Conservation (phyloP, 1,140 invertebrate genomes). For the Neocloeon triangulifer region DNA sequence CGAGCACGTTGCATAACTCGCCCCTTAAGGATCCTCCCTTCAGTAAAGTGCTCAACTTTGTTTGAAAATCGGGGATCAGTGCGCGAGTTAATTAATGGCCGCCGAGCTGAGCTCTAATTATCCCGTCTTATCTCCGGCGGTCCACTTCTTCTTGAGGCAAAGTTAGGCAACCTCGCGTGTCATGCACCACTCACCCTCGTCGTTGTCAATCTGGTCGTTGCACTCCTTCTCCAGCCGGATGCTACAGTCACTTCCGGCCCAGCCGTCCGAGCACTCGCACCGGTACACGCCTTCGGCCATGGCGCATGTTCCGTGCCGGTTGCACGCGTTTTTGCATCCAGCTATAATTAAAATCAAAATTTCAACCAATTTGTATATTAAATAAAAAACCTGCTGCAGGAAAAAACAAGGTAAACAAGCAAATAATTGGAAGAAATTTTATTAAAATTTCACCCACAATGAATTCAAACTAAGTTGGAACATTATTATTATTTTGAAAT, state of each 20-base stretch:
- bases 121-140: too few species aligned
- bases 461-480: too few species aligned
- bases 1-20: too few species aligned
- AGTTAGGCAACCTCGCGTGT: too few species aligned
- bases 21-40: too few species aligned
- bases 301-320: conserved; percentile 70
- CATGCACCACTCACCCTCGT: conserved; percentile 70
- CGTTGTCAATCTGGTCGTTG: conserved; percentile 86
- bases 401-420: background rate
- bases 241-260: conserved; percentile 81
- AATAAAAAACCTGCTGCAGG: background rate
- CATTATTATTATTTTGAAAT: too few species aligned
- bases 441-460: conserved; percentile 3
- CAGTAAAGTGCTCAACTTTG: too few species aligned
- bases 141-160: too few species aligned
- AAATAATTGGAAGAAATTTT: conserved; percentile 6
- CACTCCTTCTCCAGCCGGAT: conserved; percentile 80
- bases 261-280: conserved; percentile 74
- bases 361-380: too few species aligned
- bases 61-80: too few species aligned
- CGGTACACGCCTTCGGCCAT: conserved; percentile 65
- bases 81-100: too few species aligned
- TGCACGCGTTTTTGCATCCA: conserved; percentile 85
- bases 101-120: too few species aligned
- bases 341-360: conserved; percentile 30